These are phyloP conservation scores for Coronaproctus castanopsis DNA, from an alignment of 2,888 invertebrate genomes.

Conservation along the genomic window DNA sequence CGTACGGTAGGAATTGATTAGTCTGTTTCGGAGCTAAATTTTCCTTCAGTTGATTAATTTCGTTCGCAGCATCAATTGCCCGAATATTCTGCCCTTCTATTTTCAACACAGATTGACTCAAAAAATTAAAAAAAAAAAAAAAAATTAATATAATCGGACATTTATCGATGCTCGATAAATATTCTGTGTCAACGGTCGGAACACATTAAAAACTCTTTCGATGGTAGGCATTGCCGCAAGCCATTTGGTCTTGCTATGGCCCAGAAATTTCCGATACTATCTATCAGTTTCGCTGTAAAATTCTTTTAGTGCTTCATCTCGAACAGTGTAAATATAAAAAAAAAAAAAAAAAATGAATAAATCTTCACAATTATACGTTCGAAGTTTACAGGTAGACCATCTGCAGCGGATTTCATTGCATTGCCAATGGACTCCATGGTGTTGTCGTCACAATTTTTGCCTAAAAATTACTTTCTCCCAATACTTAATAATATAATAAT, in stretches of 20 bases:
- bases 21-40: no score
- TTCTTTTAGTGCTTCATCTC: slow-evolving; percentile 20
- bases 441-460: slow-evolving; percentile 13
- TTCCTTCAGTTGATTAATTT: no score
- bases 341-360: slow-evolving; percentile 21
- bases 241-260: not conserved
- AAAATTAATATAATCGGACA: not conserved
- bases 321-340: slow-evolving; percentile 24
- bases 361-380: not conserved
- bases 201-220: not conserved
- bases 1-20: no score
- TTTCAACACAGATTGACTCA: no score
- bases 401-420: slow-evolving; percentile 7
- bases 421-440: slow-evolving; percentile 23
- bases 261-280: not conserved
- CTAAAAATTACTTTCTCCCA: slow-evolving; percentile 4
- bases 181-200: not conserved
- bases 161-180: not conserved
- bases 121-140: no score
- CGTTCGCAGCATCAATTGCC: no score
- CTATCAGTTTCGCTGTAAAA: slow-evolving; percentile 12
- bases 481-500: slow-evolving; percentile 13
- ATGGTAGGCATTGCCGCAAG: not conserved
- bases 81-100: no score
- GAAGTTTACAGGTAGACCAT: not conserved